phyloP scores from a whole-genome alignment of 1,140 invertebrate species.

The Meloidogyne hapla region DNA sequence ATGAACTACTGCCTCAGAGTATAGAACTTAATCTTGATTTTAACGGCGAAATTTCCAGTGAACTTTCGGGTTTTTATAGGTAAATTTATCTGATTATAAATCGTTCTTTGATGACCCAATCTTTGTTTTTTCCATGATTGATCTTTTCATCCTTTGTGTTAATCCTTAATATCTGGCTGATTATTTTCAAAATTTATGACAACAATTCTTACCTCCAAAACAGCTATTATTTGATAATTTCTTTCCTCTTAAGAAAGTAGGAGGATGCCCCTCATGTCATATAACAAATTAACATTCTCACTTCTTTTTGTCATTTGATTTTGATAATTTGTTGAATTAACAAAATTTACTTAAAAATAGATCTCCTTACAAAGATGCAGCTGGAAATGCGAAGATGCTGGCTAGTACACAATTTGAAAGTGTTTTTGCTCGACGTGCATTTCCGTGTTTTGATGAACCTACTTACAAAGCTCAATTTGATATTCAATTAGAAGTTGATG shows the following conservation, averaged over 20 bases:
- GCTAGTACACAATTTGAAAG: conserved; percentile 48
- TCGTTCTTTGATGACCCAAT: neutral
- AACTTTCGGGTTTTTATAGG: conserved; percentile 34
- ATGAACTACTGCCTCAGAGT: conserved; percentile 27
- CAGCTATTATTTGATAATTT: too few relatives aligned
- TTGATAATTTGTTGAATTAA: too few relatives aligned
- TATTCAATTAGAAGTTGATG: conserved; percentile 64
- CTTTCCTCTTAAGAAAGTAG: too few relatives aligned
- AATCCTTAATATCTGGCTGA: too few relatives aligned
- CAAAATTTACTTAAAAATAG: neutral
- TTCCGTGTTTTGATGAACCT: conserved; percentile 95
- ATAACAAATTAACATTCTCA: too few relatives aligned
- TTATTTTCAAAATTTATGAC: too few relatives aligned
- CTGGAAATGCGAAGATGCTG: conserved; percentile 27
- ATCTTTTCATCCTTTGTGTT: too few relatives aligned
- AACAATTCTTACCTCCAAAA: too few relatives aligned
- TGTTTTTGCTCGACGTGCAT: conserved; percentile 77
- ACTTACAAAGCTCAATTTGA: conserved; percentile 82
- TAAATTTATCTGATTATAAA: neutral
- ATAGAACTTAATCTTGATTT: conserved; percentile 24
- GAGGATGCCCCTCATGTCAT: too few relatives aligned
- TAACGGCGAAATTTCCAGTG: conserved; percentile 8
- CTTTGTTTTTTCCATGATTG: conserved; percentile 14
- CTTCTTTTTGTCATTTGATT: too few relatives aligned
- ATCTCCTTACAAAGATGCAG: conserved; percentile 37